A percentile compares a stretch with the other conserved stretches of the same genome.
phyloP scores from a whole-genome alignment of 2,797 vertebrate genomes.

The Parauchenoglanis punctatus region DNA sequence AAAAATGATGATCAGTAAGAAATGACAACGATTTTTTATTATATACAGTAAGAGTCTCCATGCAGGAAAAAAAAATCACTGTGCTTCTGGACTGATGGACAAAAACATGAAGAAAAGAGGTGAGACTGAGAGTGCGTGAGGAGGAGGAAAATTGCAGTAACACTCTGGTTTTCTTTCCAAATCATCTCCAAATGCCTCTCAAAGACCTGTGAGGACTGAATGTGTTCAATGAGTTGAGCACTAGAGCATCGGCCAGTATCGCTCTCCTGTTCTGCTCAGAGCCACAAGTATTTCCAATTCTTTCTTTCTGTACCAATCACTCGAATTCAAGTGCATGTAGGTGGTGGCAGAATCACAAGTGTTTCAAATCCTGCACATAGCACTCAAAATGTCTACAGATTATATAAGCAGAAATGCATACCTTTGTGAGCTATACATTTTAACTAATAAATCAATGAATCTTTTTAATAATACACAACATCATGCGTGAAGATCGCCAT shows the following conservation, averaged over 20 bases:
- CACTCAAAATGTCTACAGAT: neutral
- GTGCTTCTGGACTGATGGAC: neutral
- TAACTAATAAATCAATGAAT: constrained; percentile 26
- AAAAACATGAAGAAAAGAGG: neutral
- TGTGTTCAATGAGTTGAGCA: constrained; percentile 35
- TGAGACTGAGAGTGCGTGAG: neutral
- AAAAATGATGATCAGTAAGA: neutral
- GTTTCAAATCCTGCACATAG: constrained; percentile 4
- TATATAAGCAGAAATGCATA: neutral
- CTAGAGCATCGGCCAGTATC: constrained; percentile 16
- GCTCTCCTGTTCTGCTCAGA: neutral
- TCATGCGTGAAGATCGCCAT: constrained; percentile 65
- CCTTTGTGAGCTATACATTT: neutral
- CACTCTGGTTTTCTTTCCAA: neutral
- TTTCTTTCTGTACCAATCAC: constrained; percentile 28
- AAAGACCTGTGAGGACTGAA: constrained; percentile 11
- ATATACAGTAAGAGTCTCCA: neutral
- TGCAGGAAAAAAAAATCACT: constrained; percentile 15
- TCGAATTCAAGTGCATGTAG: constrained; percentile 20
- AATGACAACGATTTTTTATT: neutral
- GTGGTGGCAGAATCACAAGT: neutral
- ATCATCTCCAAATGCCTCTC: constrained; percentile 31
- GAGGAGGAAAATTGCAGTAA: neutral
- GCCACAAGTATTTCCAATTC: neutral
- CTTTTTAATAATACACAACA: constrained; percentile 58